Evolutionary conservation across 2,113 vertebrate species (phyloP), one percentile per base, ranked within the genome.

Genomic region (Ochotona curzoniae): DNA sequence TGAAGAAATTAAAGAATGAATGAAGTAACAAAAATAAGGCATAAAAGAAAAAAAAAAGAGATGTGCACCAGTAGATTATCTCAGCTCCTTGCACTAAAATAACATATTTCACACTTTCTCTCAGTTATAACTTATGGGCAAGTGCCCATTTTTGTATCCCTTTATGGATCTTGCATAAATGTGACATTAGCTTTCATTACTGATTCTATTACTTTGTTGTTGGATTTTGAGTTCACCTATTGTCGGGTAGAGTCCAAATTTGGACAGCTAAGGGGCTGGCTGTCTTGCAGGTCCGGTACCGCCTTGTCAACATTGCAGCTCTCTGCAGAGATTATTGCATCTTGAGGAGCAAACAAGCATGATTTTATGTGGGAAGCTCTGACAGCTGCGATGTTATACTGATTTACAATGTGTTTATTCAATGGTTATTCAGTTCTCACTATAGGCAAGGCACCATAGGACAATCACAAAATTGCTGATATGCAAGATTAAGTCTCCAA

Each of bases 1-100:
- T 89, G 26, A 78, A 75, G 26, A n/a, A n/a, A n/a, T n/a, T n/a
- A n/a, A n/a, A n/a, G 32, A 78, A 71, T 35, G 9, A 93, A 83
- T 79, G 8, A 80, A 69, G 61, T n/a, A 66, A 87, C 64, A 76
- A 38, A 89, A 82, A 13, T 15, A 92, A 80, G 9, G 25, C 54
- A 57, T 12, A 57, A 17, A 57, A 57, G 54, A 57, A 17, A 57
- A 63, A 35, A 60, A 15, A 32, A 83, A 87, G 28, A 28, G 74
- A 28, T 18, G 7, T 17, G 12, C 26, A 7, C 57, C 26, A 69
- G 30, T 57, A 51, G n/a, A 64, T 49, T 64, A 30, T 70, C 23
- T 35, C 21, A 51, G 32, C 21, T 82, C 26, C 60, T 79, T 84
- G n/a, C 23, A 51, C 47, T 89, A 38, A 86, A 26, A 32, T 30